Base-by-base conservation (phyloP, 2,113 vertebrate species). In the Morone chrysops region DNA sequence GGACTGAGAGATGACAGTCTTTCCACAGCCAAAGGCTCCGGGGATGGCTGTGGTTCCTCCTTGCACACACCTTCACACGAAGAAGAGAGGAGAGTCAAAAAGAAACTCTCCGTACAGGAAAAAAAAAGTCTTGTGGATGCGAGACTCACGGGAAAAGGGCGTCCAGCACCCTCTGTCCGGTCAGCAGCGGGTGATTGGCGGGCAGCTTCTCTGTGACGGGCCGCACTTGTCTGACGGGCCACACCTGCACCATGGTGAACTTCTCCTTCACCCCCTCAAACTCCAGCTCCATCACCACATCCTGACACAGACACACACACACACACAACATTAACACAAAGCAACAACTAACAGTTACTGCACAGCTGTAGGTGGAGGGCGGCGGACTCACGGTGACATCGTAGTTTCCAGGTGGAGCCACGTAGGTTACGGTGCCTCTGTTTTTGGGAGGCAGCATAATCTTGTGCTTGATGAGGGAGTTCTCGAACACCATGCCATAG, bases 1-100 rank as follows among this genome's bases (percentile, higher is more conserved):
- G 79, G 98, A 99, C 93, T 99, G 98, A 0, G 98, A 99, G 91
- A 99, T 99, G 87, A 99, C 98, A 0, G 98, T 99, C 91, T 99
- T 99, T 74, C 98, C 98, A 87, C 98, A 99, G 40, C 98, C 98
- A 8, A 99, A 99, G 18, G 98, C 98, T 68, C 98, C 98, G 0
- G 98, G 98, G 92, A 99, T 99, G 13, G 98, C 98, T 40, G 98
- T 99, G 71, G 98, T 99, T 71, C 98, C 98, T 75, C 98, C 98
- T 90, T 99, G 98, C n/a, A 99, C 98, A 94, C 98, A 99, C 83
- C 98, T 93, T 78, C 38, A 79, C 40, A 92, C 47, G 67, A 20
- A 87, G 77, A 91, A 73, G 3, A 73, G 22, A 89, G 80, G 87
- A 71, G 22, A 63, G 16, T 17, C 4, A 67, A 8, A 4, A 4